phyloP scores from a whole-genome alignment of 1,140 invertebrate genomes.

The Panagrolaimus sp. region DNA sequence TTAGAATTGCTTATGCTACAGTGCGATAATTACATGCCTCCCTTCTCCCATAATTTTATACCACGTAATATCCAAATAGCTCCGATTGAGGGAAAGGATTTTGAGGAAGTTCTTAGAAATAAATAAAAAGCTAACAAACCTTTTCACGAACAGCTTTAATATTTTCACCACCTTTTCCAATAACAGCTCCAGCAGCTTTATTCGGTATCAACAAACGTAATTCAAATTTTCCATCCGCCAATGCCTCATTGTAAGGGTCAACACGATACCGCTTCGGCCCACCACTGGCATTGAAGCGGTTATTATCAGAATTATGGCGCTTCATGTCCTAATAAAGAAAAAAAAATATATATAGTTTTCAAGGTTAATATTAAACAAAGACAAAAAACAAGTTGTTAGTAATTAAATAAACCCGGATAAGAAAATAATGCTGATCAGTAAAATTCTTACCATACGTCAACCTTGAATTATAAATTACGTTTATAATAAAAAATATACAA shows the following conservation, averaged over 20 bases:
- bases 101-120: slow-evolving; percentile 15
- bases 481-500: too few relatives aligned
- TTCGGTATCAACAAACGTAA: slow-evolving; percentile 54
- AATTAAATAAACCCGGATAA: too few relatives aligned
- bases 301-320: slow-evolving; percentile 15
- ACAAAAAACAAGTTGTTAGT: too few relatives aligned
- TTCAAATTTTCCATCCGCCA: slow-evolving; percentile 56
- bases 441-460: too few relatives aligned
- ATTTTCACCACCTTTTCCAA: slow-evolving; percentile 88
- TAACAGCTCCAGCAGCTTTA: slow-evolving; percentile 80
- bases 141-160: slow-evolving; percentile 70
- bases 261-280: slow-evolving; percentile 21
- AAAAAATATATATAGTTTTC: too few relatives aligned
- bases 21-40: not conserved
- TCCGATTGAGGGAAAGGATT: slow-evolving; percentile 7
- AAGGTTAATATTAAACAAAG: too few relatives aligned
- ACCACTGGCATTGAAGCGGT: not conserved
- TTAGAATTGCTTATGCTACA: too few relatives aligned
- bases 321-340: slow-evolving; percentile 8
- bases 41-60: too few relatives aligned
- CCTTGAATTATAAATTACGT: too few relatives aligned
- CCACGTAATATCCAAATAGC: not conserved
- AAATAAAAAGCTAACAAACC: slow-evolving; percentile 38
- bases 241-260: slow-evolving; percentile 28
- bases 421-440: too few relatives aligned